Evolutionary conservation across 1,140 invertebrate genomes (phyloP).

Genomic region (Propsilocerus akamusi): DNA sequence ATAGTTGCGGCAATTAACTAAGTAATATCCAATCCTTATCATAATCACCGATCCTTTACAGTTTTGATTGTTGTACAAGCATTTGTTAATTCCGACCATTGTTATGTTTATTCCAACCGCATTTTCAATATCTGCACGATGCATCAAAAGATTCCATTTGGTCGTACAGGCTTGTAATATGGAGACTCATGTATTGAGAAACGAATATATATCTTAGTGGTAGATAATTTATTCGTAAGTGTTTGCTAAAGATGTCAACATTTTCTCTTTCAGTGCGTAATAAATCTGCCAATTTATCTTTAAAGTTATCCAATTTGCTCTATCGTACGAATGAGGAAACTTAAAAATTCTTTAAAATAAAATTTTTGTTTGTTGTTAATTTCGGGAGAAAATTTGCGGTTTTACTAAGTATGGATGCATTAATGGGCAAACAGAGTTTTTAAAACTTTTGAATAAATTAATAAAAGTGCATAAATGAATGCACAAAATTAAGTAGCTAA

Average conservation of each 20-base stretch:
- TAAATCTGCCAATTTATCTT: constrained; percentile 69
- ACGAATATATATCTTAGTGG: constrained; percentile 79
- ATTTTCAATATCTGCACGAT: constrained; percentile 83
- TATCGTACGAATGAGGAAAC: no score
- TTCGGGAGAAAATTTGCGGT: no score
- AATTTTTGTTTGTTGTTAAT: no score
- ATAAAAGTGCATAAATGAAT: no score
- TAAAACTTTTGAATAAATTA: no score
- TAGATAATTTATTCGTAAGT: constrained; percentile 64
- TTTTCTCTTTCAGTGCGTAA: constrained; percentile 69
- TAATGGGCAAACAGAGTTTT: no score
- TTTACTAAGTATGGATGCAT: no score
- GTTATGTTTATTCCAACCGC: constrained; percentile 88
- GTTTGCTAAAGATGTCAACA: constrained; percentile 91
- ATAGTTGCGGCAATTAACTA: no score
- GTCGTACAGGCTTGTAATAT: constrained; percentile 82
- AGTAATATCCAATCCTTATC: no score
- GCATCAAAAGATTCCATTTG: constrained; percentile 91
- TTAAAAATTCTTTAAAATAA: no score
- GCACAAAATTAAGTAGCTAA: no score
- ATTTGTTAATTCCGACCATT: constrained; percentile 96
- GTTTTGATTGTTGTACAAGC: constrained; percentile 83
- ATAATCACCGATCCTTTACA: constrained; percentile 95
- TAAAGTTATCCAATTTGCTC: constrained; percentile 76
- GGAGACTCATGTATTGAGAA: constrained; percentile 91